These are phyloP conservation scores for Acrobasis consociella DNA, from an alignment of 2,888 invertebrate genomes.

Conservation along the genomic window DNA sequence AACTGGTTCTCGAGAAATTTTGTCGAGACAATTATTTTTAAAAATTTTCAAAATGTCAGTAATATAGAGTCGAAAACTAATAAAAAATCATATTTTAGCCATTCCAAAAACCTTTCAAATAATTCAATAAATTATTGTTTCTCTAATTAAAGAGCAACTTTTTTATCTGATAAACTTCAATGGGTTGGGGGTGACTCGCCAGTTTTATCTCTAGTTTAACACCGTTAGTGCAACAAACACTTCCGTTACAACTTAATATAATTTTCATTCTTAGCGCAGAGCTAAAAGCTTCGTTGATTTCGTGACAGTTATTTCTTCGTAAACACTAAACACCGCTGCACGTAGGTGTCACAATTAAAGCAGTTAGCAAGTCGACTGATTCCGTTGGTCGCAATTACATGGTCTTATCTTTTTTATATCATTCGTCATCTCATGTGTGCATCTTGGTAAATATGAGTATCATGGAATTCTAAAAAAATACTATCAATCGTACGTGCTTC, in stretches of 20 bases:
- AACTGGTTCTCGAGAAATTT: no score
- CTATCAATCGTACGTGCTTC: slow-evolving; percentile 10
- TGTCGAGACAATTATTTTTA: no score
- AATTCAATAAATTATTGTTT: no score
- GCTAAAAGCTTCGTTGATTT: neutral
- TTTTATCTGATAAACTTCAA: no score
- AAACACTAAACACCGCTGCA: neutral
- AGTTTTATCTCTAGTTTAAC: neutral
- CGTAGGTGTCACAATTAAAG: slow-evolving; percentile 4
- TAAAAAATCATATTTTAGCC: no score
- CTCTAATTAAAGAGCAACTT: no score
- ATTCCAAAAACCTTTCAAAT: no score
- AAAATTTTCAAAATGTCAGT: no score
- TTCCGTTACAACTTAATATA: neutral
- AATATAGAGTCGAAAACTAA: no score
- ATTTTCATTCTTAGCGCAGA: neutral
- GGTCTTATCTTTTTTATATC: slow-evolving; percentile 6
- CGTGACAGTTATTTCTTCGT: slow-evolving; percentile 1
- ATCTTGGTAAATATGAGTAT: slow-evolving; percentile 20
- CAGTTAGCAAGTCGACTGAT: slow-evolving; percentile 12
- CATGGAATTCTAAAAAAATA: slow-evolving; percentile 4
- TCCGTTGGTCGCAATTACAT: no score
- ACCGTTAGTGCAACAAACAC: neutral
- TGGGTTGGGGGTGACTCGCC: no score
- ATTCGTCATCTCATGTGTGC: neutral